These are phyloP conservation scores for Pangasius larnaudii DNA, from an alignment of 2,797 vertebrate genomes.

Conservation along the genomic window DNA sequence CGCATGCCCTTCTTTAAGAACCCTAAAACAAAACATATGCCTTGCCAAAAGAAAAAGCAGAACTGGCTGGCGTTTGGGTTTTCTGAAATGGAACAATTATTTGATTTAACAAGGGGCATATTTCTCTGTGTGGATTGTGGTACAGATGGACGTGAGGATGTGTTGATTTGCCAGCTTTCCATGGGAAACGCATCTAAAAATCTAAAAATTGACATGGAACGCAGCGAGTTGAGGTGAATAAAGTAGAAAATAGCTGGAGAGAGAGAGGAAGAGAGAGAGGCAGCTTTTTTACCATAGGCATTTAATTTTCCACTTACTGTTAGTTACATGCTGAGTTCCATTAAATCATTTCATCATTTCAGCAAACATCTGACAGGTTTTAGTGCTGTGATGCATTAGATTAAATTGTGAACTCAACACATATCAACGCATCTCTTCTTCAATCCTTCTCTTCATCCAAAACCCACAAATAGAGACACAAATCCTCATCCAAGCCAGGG, in stretches of 20 bases:
- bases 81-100: slow-evolving; percentile 73
- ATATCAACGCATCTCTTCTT: slow-evolving; percentile 3
- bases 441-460: slow-evolving; percentile 15
- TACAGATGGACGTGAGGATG: slow-evolving; percentile 43
- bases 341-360: slow-evolving; percentile 36
- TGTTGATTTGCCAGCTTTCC: slow-evolving; percentile 70
- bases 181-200: slow-evolving; percentile 68
- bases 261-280: background rate
- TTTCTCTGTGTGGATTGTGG: slow-evolving; percentile 61
- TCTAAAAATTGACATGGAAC: slow-evolving; percentile 66
- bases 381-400: slow-evolving; percentile 14
- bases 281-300: background rate
- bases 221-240: slow-evolving; percentile 55
- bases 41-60: slow-evolving; percentile 69
- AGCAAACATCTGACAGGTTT: slow-evolving; percentile 37
- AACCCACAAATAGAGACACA: slow-evolving; percentile 29
- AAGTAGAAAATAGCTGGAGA: slow-evolving; percentile 50
- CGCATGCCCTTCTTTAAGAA: slow-evolving; percentile 56
- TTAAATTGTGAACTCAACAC: slow-evolving; percentile 24
- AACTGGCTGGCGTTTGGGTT: slow-evolving; percentile 51
- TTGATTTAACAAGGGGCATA: slow-evolving; percentile 72
- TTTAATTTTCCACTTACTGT: slow-evolving; percentile 36
- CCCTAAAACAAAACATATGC: slow-evolving; percentile 61
- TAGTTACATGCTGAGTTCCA: background rate
- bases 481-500: slow-evolving; percentile 16